Evolutionary conservation across 2,113 vertebrate species (phyloP).

Genomic region (Asarcornis scutulata): DNA sequence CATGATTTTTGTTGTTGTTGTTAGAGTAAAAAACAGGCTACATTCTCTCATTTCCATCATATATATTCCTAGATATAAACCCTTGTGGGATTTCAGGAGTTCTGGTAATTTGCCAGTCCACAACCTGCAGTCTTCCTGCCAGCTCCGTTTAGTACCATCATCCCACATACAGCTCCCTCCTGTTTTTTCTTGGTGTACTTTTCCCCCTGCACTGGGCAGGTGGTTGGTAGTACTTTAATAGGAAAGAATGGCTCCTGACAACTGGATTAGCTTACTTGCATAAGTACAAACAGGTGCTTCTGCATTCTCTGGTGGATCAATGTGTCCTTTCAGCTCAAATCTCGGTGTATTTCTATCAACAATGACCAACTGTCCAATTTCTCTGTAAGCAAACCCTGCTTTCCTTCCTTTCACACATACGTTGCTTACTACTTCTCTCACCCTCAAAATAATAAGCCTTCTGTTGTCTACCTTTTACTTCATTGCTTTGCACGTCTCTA

Average conservation of each 20-base stretch:
- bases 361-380: background rate
- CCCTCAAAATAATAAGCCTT: background rate
- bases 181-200: background rate
- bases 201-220: fast-evolving
- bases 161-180: fast-evolving
- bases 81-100: background rate
- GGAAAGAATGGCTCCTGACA: background rate
- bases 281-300: background rate
- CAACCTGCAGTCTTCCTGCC: background rate
- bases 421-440: background rate
- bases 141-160: background rate
- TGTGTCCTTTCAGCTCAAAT: background rate
- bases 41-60: background rate
- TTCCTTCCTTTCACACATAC: background rate
- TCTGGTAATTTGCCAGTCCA: background rate
- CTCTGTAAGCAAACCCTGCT: background rate
- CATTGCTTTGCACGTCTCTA: background rate
- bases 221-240: background rate
- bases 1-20: background rate
- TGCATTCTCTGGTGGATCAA: background rate
- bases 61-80: background rate
- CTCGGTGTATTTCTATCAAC: background rate
- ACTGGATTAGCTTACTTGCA: background rate
- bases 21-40: background rate
- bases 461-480: background rate